A percentile compares a stretch with the other conserved stretches of the same genome.
Conservation (phyloP, 2,113 vertebrate species). For the Poeciliopsis retropinna region DNA sequence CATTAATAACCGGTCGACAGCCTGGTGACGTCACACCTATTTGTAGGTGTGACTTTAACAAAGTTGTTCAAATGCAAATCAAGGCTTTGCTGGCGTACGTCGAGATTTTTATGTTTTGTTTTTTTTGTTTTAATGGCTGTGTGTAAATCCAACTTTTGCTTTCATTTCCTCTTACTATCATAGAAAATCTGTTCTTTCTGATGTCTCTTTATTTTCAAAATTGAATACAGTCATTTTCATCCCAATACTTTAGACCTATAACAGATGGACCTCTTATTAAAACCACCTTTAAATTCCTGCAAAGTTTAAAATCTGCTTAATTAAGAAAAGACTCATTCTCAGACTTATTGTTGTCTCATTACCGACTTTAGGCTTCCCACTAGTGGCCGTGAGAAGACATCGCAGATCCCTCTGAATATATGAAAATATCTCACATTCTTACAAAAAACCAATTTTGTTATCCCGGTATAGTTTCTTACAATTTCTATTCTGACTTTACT, state of each 20-base stretch:
- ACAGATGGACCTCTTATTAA: background rate
- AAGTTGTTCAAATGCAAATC: background rate
- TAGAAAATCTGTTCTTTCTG: too few species aligned
- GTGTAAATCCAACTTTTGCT: too few species aligned
- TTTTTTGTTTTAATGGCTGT: too few species aligned
- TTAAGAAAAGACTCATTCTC: background rate
- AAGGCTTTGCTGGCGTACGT: too few species aligned
- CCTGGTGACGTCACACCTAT: background rate
- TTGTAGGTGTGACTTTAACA: background rate
- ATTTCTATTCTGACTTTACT: background rate
- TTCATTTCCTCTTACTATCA: too few species aligned
- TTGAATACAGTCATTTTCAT: background rate
- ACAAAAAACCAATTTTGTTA: background rate
- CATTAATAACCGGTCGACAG: background rate
- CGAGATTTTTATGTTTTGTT: too few species aligned
- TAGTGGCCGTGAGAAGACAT: slow-evolving; percentile 41
- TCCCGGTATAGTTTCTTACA: background rate
- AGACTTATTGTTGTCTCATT: background rate
- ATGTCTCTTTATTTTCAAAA: background rate
- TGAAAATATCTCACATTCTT: background rate
- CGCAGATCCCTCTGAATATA: slow-evolving; percentile 18
- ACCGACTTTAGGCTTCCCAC: slow-evolving; percentile 40
- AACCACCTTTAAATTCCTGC: background rate
- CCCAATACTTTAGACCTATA: background rate
- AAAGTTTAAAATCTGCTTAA: background rate